Evolutionary conservation across 2,888 invertebrate genomes (phyloP), one percentile per base, ranked within the genome.

Genomic region (Dioctria rufipes): DNA sequence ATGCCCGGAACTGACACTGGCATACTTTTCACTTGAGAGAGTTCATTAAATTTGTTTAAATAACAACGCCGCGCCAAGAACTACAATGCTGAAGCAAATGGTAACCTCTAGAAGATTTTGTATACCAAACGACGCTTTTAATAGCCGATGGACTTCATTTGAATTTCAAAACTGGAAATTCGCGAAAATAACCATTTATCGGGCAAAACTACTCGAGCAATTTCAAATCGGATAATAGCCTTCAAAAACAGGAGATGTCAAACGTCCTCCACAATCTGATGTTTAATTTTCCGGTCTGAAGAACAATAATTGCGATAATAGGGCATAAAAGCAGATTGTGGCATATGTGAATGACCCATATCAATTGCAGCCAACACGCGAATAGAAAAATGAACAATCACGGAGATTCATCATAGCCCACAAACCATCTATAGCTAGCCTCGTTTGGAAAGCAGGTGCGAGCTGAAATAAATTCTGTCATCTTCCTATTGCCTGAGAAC

Each of bases 241-340:
- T 25, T 58, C 9, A 43, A 60, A 3, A 4, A 11, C 42, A 25
- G 73, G 6, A 9, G 3, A 43, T 43, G 42, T 75, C 43, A n/a
- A 2, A 42, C 25, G 25, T 11, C 25, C 13, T 71, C 39, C 39
- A 11, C 25, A n/a, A n/a, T 11, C 54, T 5, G 60, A 11, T 13
- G 73, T 43, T 75, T 77, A 77, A 77, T 77, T 63, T 75, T 63
- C 77, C 46, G 63, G 63, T 11, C 77, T 63, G 61, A 43, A 49
- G 61, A 37, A n/a, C 46, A 49, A 61, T 77, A 77, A 46, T 46
- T 77, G 25, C 13, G 77, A 63, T 63, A 77, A 77, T 43, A 11
- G 9, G 51, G 11, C 5, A n/a, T 37, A 49, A 43, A 40, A 25
- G 25, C 25, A 42, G 8, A 46, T 8, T 49, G 63, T n/a, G 77